Conservation (phyloP, 2,888 invertebrate genomes). For the Andrena bucephala region DNA sequence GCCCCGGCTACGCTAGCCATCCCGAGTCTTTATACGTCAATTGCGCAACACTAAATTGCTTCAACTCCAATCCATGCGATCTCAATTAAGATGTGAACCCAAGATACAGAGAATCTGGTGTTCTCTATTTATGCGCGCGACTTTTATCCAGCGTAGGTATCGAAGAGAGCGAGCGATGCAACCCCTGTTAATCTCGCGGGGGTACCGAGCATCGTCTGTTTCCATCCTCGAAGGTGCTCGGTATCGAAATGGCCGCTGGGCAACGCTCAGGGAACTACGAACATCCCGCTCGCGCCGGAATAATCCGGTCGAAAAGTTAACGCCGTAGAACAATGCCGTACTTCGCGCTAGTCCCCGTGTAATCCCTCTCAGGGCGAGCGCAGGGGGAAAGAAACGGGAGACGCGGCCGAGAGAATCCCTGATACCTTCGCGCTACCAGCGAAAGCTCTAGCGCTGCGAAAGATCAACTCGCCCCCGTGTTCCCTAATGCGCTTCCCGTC, state of each 20-base stretch:
- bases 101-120: too few relatives aligned
- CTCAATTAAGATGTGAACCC: too few relatives aligned
- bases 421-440: constrained; percentile 23
- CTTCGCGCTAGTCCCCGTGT: constrained; percentile 36
- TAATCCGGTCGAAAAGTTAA: constrained; percentile 70
- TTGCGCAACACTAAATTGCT: too few relatives aligned
- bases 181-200: neutral
- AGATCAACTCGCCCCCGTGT: constrained; percentile 9
- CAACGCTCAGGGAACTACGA: constrained; percentile 46
- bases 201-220: neutral
- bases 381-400: constrained; percentile 35
- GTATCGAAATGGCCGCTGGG: constrained; percentile 41
- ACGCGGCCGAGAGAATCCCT: constrained; percentile 24
- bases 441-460: constrained; percentile 20
- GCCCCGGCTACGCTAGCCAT: neutral
- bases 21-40: too few relatives aligned
- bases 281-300: constrained; percentile 44
- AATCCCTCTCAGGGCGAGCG: constrained; percentile 33
- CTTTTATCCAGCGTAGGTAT: neutral
- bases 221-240: constrained; percentile 2
- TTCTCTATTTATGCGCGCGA: neutral
- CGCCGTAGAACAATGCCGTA: constrained; percentile 58
- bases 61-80: too few relatives aligned
- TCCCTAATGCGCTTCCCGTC: constrained; percentile 29
- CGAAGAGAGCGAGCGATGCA: neutral